phyloP scores from a whole-genome alignment of 2,888 invertebrate genomes.

The Horisme vitalbata region DNA sequence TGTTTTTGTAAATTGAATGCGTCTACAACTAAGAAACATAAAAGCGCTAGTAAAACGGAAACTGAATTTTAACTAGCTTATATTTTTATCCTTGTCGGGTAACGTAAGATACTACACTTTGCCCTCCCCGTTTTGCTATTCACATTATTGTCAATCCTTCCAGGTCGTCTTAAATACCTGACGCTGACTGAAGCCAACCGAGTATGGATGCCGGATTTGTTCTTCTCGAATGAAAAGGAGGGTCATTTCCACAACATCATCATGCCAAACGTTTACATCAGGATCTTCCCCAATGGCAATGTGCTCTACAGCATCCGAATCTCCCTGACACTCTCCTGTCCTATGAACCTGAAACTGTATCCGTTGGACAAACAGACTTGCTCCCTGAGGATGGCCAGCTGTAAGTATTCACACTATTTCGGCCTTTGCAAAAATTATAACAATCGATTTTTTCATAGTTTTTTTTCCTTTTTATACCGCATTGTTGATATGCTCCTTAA shows the following conservation, averaged over 20 bases:
- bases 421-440: too few species aligned
- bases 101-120: not conserved
- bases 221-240: constrained; percentile 98
- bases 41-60: too few species aligned
- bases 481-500: too few species aligned
- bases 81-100: too few species aligned
- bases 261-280: constrained; percentile 98
- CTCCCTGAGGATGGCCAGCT: constrained; percentile 97
- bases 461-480: too few species aligned
- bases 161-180: constrained; percentile 94
- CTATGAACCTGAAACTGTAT: constrained; percentile 98
- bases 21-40: too few species aligned
- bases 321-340: constrained; percentile 97
- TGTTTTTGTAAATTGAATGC: too few species aligned
- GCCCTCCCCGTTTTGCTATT: not conserved
- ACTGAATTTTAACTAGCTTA: too few species aligned
- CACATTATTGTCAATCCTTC: not conserved
- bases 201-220: constrained; percentile 99
- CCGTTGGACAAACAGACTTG: constrained; percentile 98
- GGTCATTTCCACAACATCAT: constrained; percentile 99
- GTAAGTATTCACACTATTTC: constrained; percentile 89
- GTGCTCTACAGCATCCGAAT: constrained; percentile 98
- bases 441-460: too few species aligned
- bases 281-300: constrained; percentile 97
- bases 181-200: constrained; percentile 96